Evolutionary conservation across 2,113 vertebrate genomes (phyloP).

Genomic region (Callaeas wilsoni): DNA sequence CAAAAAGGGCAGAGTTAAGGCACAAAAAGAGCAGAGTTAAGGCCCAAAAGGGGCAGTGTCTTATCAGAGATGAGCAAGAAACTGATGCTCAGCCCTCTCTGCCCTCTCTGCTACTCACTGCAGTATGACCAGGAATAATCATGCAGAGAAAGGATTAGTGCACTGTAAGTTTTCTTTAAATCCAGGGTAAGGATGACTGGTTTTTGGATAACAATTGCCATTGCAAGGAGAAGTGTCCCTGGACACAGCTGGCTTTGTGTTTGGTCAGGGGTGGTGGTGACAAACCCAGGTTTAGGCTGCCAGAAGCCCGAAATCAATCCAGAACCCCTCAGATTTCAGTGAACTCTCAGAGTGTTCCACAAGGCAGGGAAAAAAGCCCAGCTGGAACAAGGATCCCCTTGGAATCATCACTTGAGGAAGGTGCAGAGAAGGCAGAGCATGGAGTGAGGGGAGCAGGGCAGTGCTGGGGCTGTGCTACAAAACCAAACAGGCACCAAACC

Average conservation of each 20-base stretch:
- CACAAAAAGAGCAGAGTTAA: conserved; percentile 23
- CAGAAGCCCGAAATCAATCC: not conserved
- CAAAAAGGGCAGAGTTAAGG: no score
- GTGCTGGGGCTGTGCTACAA: no score
- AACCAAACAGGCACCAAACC: no score
- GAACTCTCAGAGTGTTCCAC: not conserved
- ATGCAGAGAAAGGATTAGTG: not conserved
- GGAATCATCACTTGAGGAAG: rapidly evolving
- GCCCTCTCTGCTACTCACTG: not conserved
- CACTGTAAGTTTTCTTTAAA: not conserved
- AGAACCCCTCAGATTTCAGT: not conserved
- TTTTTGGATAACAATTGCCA: not conserved
- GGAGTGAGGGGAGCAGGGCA: no score
- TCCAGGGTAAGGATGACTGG: not conserved
- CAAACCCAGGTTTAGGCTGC: not conserved
- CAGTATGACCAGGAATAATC: not conserved
- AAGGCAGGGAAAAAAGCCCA: not conserved
- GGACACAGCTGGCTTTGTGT: not conserved
- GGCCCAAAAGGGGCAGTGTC: not conserved
- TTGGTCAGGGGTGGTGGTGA: not conserved
- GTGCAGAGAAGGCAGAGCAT: no score
- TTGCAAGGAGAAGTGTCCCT: not conserved
- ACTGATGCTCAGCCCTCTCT: not conserved
- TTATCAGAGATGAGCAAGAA: not conserved
- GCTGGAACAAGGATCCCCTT: not conserved